These are phyloP conservation scores for Eulemur mongoz DNA, from an alignment of 2,797 vertebrate species.

Conservation along the genomic window DNA sequence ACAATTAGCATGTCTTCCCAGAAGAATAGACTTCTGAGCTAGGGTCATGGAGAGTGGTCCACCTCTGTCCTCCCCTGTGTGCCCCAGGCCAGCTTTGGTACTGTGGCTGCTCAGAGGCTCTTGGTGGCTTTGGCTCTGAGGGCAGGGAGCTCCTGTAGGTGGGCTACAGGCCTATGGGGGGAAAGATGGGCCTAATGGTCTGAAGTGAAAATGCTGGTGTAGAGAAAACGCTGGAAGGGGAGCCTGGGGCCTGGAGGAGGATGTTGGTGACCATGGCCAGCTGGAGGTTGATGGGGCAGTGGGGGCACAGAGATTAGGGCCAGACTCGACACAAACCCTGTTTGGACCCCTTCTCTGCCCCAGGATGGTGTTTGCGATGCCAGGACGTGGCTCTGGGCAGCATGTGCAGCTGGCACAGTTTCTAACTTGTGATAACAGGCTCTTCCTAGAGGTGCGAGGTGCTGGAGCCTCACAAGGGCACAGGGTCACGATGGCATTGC, in stretches of 20 bases:
- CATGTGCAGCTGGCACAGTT: background rate
- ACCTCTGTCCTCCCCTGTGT: fast-evolving
- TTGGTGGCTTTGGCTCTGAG: background rate
- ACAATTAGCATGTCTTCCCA: background rate
- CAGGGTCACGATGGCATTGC: background rate
- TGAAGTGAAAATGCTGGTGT: background rate
- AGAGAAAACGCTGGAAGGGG: background rate
- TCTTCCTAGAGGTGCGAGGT: too few relatives aligned
- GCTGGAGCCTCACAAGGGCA: fast-evolving
- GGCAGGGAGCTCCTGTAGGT: fast-evolving
- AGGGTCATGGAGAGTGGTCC: background rate
- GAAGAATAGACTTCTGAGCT: background rate
- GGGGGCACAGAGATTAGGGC: too few relatives aligned
- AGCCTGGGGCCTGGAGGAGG: background rate
- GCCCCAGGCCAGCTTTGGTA: fast-evolving
- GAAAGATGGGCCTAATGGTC: fast-evolving
- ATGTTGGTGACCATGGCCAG: fast-evolving
- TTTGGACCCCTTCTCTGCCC: background rate
- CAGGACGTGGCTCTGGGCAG: fast-evolving
- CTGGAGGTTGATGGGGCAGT: fast-evolving
- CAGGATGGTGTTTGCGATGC: fast-evolving
- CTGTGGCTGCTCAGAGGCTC: background rate
- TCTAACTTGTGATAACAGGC: background rate
- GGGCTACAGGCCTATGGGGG: background rate
- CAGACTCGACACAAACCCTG: background rate